Base-by-base conservation (phyloP, 2,888 invertebrate genomes). In the Scotopteryx bipunctaria region DNA sequence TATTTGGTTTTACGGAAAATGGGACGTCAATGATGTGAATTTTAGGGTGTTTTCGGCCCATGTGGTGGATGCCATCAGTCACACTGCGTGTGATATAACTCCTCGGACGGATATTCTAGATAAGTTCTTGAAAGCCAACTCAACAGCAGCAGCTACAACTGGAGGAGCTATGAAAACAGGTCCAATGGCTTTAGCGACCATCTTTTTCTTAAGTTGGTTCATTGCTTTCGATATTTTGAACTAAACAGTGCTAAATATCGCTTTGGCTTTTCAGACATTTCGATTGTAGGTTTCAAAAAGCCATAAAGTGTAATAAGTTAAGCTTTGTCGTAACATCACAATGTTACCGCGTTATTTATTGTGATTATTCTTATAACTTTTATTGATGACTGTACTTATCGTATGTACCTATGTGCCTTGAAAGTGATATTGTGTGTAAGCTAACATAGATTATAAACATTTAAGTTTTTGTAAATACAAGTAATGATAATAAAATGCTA, bases 1-100 rank as follows among this genome's bases (percentile, higher is more conserved):
- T 0, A 85, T 92, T 41, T 95, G 94, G 81, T 93, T 94, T 91
- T 94, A 95, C 63, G 90, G 90, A 0, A 88, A 91, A 49, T 73
- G 95, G 54, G 90, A 94, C 69, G 76, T 86, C 0, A 88, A 90
- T 0, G 94, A 94, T 11, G 91, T 93, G 0, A 95, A 95, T 67
- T 95, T 94, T 67, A 92, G 95, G 38, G 92, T 95, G 51, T 88
- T 95, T 50, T 93, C 92, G 0, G 94, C 94, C 0, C 91, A 92
- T 0, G 93, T 94, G 0, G 75, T 92, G 3, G 94, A 95, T 38
- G 94, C 94, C 1, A 94, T 95, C 29, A 92, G 92, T 57, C 93
- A 93, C 38, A 95, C 95, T 0, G 92, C 94, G 0, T 95, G 95
- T 69, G 94, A 94, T 68, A 87, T 91, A 3, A 93, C 92, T 3